Base-by-base conservation (phyloP, 2,113 vertebrate genomes). In the Oryzias javanicus region DNA sequence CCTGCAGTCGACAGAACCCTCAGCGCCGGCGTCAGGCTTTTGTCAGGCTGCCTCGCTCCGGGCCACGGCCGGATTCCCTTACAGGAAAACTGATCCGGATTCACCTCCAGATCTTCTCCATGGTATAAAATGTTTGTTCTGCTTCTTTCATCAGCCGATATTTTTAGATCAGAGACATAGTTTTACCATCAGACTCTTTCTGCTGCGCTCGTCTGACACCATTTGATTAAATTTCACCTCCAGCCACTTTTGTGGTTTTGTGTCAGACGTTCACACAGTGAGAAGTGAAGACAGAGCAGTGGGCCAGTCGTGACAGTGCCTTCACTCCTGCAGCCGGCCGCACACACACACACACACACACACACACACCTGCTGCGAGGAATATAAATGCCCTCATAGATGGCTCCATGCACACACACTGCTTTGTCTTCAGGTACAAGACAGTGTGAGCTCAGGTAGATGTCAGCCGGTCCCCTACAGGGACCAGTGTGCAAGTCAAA, bases 401-500 rank as follows among this genome's bases (percentile, higher is more conserved):
- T 55, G 53, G 49, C 58, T 61, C 53, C 66, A 63, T 64, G 67
- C 49, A 60, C 58, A 47, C 35, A 55, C 64, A 40, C 57, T 14
- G 47, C 62, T 42, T 45, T 51, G 62, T 56, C 45, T 25, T 48
- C 42, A 40, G 45, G 70, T 81, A 84, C 63, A 77, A 82, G 78
- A 72, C 76, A 73, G 73, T 73, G 76, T 42, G 67, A 85, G 81
- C 80, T 77, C 85, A 83, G 84, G 84, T 90, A 86, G 79, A 89
- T 87, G 84, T 90, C 89, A 90, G 68, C 61, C 42, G 72, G 64
- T 69, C 60, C 72, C 74, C 86, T 78, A 80, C 70, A 63, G 86
- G 86, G 82, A 89, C 83, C 81, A 83, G 74, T 86, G 71, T 72
- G 70, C 84, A 81, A 82, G 85, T 86, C 86, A 76, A 74, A 80